Evolutionary conservation across 2,888 invertebrate species (phyloP).

Genomic region (Chrysolina oricalcia): DNA sequence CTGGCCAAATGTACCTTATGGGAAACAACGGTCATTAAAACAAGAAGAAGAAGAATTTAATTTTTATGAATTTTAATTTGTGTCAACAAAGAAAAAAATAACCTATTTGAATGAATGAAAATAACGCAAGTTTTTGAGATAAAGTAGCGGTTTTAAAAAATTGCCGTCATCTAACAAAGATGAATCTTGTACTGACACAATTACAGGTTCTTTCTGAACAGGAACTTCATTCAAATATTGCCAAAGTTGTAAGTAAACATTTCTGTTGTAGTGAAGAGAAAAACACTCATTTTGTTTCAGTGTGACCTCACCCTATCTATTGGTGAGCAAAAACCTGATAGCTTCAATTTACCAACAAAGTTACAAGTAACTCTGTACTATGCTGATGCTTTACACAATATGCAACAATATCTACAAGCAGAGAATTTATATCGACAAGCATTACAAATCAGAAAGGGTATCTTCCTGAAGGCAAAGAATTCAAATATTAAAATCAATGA

Average conservation of each 20-base stretch:
- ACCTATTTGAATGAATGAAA: too few species aligned
- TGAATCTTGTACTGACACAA: constrained; percentile 78
- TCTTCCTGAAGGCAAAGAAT: constrained; percentile 74
- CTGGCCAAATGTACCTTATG: too few species aligned
- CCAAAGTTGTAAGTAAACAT: constrained; percentile 76
- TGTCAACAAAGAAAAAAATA: background rate
- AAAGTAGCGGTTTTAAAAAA: background rate
- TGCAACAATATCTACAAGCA: constrained; percentile 80
- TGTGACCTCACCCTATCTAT: constrained; percentile 79
- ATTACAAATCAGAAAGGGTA: constrained; percentile 78
- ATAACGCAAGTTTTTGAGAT: too few species aligned
- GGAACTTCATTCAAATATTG: constrained; percentile 82
- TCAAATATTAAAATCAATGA: constrained; percentile 70
- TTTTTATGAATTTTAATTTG: background rate
- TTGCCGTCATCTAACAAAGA: constrained; percentile 56
- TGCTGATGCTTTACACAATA: constrained; percentile 81
- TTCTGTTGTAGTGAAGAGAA: background rate
- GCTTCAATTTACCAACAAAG: constrained; percentile 76
- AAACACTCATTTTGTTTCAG: constrained; percentile 70
- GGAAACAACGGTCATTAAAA: too few species aligned
- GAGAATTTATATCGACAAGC: constrained; percentile 80
- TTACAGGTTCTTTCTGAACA: constrained; percentile 81
- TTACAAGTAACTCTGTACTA: constrained; percentile 81
- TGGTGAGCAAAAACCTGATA: constrained; percentile 79
- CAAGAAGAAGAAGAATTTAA: too few species aligned